Base-by-base conservation (phyloP, 2,888 invertebrate genomes). In the Prionchulus punctatus region DNA sequence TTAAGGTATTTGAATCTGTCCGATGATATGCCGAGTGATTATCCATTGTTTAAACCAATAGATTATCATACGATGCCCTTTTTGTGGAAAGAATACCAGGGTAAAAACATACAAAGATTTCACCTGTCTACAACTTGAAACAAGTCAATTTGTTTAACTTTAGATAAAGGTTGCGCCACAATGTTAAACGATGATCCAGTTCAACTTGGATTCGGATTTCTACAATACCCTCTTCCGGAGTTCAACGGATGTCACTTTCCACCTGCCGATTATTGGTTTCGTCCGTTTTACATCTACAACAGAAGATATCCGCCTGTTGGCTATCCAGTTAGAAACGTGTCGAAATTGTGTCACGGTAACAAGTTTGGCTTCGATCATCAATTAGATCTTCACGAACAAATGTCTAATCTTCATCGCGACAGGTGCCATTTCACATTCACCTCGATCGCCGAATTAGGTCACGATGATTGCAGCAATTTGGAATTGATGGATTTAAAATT, bases 181-280 rank as follows among this genome's bases (percentile, higher is more conserved):
- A 79, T 82, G 0, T 83, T 83, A 59, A 86, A 80, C 1, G 91
- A 92, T 75, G 91, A 92, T 68, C 81, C 83, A 1, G 81, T 83
- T 0, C 74, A 74, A 62, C 81, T 88, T 15, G 12, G 12, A 3
- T 30, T 26, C 69, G 83, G 84, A 0, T 80, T 84, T 1, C 91
- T 91, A 67, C 86, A 85, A 67, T 89, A 82, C 66, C 73, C 79
- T 28, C 83, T 83, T 64, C 12, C 4, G 12, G 50, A 49, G 28
- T 28, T 30, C 3, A 74, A 75, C 1, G 90, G 90, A 0, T 91
- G 91, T 65, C 73, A 74, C 1, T 74, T 76, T 18, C 79, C 81
- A 54, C 88, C 91, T 0, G 85, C 88, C 0, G 87, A 91, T 69
- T 87, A 85, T 69, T 89, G 86, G 67, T 77, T 84, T 58, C 79